Conservation (phyloP, 1,140 invertebrate species). For the Cydia fagiglandana region DNA sequence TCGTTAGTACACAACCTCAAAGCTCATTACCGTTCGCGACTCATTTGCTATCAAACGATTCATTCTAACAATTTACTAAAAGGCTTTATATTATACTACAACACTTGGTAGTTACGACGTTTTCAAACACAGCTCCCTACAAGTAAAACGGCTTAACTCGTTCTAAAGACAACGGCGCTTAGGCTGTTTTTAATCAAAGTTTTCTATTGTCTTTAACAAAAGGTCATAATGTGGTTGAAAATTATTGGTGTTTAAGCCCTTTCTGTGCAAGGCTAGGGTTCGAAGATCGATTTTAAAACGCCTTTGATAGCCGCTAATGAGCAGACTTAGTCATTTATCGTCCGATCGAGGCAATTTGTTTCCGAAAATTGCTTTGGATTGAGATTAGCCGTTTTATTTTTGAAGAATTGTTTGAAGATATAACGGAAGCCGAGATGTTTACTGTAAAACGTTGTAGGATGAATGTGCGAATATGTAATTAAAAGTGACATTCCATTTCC, state of each 20-base stretch:
- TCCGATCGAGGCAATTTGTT: background rate
- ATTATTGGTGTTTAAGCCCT: background rate
- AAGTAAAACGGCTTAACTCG: background rate
- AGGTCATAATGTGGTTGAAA: background rate
- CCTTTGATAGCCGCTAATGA: background rate
- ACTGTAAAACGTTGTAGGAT: too few species aligned
- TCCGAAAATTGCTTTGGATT: background rate
- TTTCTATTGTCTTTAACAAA: background rate
- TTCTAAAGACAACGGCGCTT: background rate
- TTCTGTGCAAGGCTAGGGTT: background rate
- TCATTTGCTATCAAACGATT: conserved; percentile 2
- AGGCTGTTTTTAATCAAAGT: background rate
- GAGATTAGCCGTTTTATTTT: background rate
- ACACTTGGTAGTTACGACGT: background rate
- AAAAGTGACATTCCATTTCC: too few species aligned
- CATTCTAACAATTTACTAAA: background rate
- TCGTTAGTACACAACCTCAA: background rate
- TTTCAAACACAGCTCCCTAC: background rate
- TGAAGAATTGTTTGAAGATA: too few species aligned
- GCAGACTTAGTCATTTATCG: background rate
- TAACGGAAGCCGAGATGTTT: too few species aligned
- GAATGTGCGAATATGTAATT: too few species aligned
- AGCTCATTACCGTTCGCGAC: conserved; percentile 11
- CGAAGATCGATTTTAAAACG: background rate
- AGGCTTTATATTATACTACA: background rate